Evolutionary conservation across 2,113 vertebrate genomes (phyloP), one percentile per base, ranked within the genome.

Genomic region (Pungitius pungitius): DNA sequence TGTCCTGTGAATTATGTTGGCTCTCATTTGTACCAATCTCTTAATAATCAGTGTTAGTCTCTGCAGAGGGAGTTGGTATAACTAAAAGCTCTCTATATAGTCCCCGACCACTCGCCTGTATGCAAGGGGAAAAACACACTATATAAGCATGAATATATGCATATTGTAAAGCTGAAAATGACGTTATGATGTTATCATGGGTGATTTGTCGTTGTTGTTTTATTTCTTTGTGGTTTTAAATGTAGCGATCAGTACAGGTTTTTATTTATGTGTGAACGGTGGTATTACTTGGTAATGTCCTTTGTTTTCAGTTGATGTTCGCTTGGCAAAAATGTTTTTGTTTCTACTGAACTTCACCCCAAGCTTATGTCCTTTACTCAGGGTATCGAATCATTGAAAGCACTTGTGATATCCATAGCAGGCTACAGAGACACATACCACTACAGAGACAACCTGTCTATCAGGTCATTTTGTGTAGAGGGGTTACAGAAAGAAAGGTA

Each of bases 111-210:
- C 83, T 82, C 84, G 76, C 86, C 81, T 89, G 89, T 91, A 89
- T 91, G 87, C 87, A 86, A 82, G 87, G 89, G 86, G 88, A 82
- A 88, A 83, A 82, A 84, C 80, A 88, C 80, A 88, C 77, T 91
- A 89, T 91, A 90, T 91, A 90, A 92, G 92, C 91, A 94, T 92
- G 92, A 85, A 77, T 84, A 87, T 90, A 90, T 94, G 93, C 92
- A 93, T 94, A 94, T 91, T 90, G 88, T 90, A 87, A 91, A 86
- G 78, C 85, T 88, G 82, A 91, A 90, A 81, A 85, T 69, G 80
- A 87, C 88, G n/a, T n/a, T n/a, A n/a, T 72, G 75, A n/a, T 84
- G 88, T 84, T 20, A 79, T 89, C 66, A 86, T 81, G 83, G 66
- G 77, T 86, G 82, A 63, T 82, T 81, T 72, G 81, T 85, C 0